Evolutionary conservation across 2,113 vertebrate species (phyloP), one percentile per base, ranked within the genome.

Genomic region (Notarius lentiginosus): DNA sequence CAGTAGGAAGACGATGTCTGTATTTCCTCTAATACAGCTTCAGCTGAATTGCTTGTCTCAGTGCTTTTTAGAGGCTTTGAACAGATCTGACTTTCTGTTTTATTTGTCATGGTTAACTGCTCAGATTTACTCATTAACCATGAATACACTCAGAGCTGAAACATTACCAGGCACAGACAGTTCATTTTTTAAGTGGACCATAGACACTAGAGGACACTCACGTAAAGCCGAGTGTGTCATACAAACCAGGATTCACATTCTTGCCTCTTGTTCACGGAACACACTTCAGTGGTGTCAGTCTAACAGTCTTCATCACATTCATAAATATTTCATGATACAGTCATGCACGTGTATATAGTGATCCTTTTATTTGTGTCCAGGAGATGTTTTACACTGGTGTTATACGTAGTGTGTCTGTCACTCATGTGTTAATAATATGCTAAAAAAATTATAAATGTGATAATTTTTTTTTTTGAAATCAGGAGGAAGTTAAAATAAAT

Each of bases 101-200:
- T 61, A 17, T 61, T 56, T 73, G 79, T 41, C 27, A 27, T 73
- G 66, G 66, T 51, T 72, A 73, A 73, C 66, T 41, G 79, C 66
- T 82, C 55, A 17, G 17, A 47, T 82, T 85, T 34, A 41, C 63
- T 53, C 49, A 56, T 14, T 85, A 47, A 53, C n/a, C 41, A 85
- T 66, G 65, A 85, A 77, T 66, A 77, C 0, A 66, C 60, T 79
- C 75, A 18, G 68, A 73, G 68, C 12, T 85, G 60, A 79, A 79
- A 72, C 65, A 58, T 87, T 75, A 87, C 53, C 68, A 75, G 68
- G 14, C 68, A 75, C n/a, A 82, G 86, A 82, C 56, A 82, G 51
- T 73, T 61, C n/a, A 22, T 61, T 51, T 82, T 79, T 81, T 73
- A 60, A 79, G 79, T 66, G 30, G 22, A 41, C 15, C 12, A n/a